phyloP scores from a whole-genome alignment of 2,797 vertebrate genomes.

The Distichodus sexfasciatus region DNA sequence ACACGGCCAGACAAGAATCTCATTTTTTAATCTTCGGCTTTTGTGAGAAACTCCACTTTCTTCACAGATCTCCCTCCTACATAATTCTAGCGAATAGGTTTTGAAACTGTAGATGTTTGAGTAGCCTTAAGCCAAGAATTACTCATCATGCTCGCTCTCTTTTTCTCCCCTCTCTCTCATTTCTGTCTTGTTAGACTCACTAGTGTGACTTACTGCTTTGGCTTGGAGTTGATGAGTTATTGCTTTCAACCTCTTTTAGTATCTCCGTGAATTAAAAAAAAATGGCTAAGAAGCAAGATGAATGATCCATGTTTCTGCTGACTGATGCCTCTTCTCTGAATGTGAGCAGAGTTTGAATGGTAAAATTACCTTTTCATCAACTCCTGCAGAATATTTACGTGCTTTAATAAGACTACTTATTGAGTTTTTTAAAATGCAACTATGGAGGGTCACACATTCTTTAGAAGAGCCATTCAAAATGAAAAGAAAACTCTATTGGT shows the following conservation, averaged over 20 bases:
- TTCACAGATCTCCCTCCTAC: neutral
- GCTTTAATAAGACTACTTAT: too few relatives aligned
- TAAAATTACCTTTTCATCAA: neutral
- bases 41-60: constrained; percentile 12
- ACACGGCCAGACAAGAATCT: neutral
- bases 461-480: too few relatives aligned
- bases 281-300: neutral
- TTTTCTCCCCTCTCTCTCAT: constrained; percentile 1
- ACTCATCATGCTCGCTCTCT: constrained; percentile 35
- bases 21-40: too few relatives aligned
- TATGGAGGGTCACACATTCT: too few relatives aligned
- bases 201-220: constrained; percentile 50
- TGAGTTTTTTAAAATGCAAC: too few relatives aligned
- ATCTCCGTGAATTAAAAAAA: neutral
- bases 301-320: constrained; percentile 3
- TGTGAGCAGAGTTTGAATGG: neutral
- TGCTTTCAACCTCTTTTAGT: constrained; percentile 39
- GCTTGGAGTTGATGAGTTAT: constrained; percentile 50
- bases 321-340: constrained; percentile 7
- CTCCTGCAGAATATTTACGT: too few relatives aligned
- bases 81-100: constrained; percentile 16
- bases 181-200: constrained; percentile 48
- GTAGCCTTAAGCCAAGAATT: constrained; percentile 48
- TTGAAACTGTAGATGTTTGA: constrained; percentile 34
- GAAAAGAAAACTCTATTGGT: too few relatives aligned